Conservation (phyloP, 30 jellyfish, hydroid and myxozoan species). For the Aurelia aurita complex sp. Pacific region DNA sequence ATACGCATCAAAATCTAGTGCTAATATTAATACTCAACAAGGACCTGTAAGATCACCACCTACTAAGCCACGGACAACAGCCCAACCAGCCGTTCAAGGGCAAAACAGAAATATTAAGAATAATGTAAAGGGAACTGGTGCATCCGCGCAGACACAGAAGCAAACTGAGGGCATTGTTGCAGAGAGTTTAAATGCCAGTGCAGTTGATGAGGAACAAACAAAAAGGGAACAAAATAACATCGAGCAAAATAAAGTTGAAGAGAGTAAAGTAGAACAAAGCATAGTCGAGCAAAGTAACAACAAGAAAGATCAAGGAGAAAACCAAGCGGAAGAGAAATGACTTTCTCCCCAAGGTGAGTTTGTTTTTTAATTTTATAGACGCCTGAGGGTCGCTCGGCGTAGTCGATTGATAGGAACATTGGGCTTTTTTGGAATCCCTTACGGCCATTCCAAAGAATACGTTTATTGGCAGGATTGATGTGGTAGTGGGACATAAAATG, state of each 20-base stretch:
- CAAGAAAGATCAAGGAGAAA: slow-evolving; percentile 21
- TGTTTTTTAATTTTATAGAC: background rate
- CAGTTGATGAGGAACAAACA: background rate
- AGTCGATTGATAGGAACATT: background rate
- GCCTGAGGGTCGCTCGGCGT: too few relatives aligned
- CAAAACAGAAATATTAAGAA: slow-evolving; percentile 35
- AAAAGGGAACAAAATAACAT: slow-evolving; percentile 22
- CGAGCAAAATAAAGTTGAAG: background rate
- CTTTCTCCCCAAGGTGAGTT: background rate
- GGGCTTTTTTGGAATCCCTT: background rate
- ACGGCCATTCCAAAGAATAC: background rate
- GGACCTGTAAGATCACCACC: slow-evolving; percentile 43
- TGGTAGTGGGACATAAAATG: background rate
- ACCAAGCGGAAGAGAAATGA: slow-evolving; percentile 27
- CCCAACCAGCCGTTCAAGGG: background rate
- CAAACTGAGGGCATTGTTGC: slow-evolving; percentile 17
- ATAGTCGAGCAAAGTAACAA: slow-evolving; percentile 27
- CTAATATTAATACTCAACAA: slow-evolving; percentile 25
- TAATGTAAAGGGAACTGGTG: background rate
- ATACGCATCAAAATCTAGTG: slow-evolving; percentile 86
- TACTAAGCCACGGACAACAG: slow-evolving; percentile 19
- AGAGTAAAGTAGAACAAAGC: background rate
- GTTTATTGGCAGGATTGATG: background rate
- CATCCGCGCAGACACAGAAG: slow-evolving; percentile 5
- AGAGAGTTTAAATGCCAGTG: background rate